Conservation (phyloP, 1,140 invertebrate species). For the Chrysomallon squamiferum region DNA sequence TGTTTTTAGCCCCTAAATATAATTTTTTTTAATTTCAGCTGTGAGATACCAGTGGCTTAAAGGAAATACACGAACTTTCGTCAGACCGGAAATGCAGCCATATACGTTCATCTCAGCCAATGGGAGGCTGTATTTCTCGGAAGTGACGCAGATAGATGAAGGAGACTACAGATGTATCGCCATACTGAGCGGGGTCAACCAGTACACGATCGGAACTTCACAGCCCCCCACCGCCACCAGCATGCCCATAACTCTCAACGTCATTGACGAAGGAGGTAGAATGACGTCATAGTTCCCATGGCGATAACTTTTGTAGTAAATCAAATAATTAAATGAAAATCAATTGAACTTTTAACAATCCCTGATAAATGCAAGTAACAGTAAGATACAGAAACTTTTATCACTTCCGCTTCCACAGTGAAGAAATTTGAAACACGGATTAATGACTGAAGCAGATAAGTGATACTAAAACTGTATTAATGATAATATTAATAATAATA, state of each 20-base stretch:
- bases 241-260: conserved; percentile 28
- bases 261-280: conserved; percentile 27
- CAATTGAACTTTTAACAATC: too few relatives aligned
- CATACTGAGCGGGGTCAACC: conserved; percentile 31
- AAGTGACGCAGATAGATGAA: conserved; percentile 35
- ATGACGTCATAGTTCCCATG: not conserved
- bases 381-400: too few relatives aligned
- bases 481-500: too few relatives aligned
- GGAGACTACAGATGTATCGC: conserved; percentile 42
- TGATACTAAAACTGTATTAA: too few relatives aligned
- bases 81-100: conserved; percentile 20
- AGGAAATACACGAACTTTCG: conserved; percentile 4
- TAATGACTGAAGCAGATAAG: too few relatives aligned
- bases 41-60: conserved; percentile 27
- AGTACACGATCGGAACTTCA: conserved; percentile 22
- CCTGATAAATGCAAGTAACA: too few relatives aligned
- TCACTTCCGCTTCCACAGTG: too few relatives aligned
- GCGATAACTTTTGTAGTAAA: too few relatives aligned
- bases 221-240: conserved; percentile 36
- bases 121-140: conserved; percentile 47
- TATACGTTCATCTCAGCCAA: conserved; percentile 46
- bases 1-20: too few relatives aligned
- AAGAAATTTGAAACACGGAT: too few relatives aligned
- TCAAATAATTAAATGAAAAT: too few relatives aligned
- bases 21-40: conserved; percentile 24